Conservation (phyloP, 2,888 invertebrate genomes). For the Tanytarsus gracilentus region DNA sequence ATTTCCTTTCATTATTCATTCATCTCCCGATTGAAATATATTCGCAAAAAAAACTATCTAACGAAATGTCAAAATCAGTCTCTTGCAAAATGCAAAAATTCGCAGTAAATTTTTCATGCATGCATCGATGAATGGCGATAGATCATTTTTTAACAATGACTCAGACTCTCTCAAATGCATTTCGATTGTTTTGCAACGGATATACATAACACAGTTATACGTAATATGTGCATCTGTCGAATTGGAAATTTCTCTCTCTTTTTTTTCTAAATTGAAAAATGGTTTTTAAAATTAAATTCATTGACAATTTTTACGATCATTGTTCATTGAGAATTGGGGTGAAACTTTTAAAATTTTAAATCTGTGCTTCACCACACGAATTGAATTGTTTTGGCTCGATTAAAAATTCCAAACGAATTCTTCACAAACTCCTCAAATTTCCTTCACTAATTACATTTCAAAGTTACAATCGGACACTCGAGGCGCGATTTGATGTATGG, state of each 20-base stretch:
- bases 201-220: neutral
- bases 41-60: neutral
- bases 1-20: neutral
- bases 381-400: too few relatives aligned
- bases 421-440: too few relatives aligned
- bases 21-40: neutral
- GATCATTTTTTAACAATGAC: constrained; percentile 15
- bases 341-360: too few relatives aligned
- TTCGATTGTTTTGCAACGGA: constrained; percentile 7
- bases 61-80: constrained; percentile 6
- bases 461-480: too few relatives aligned
- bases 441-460: too few relatives aligned
- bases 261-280: too few relatives aligned
- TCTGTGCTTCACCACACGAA: too few relatives aligned
- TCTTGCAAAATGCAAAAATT: neutral
- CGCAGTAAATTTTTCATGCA: constrained; percentile 10
- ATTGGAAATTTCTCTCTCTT: neutral
- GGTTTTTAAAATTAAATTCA: too few relatives aligned
- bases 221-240: constrained; percentile 8
- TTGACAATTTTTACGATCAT: too few relatives aligned
- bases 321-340: too few relatives aligned
- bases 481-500: neutral
- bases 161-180: constrained; percentile 7
- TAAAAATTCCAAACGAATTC: too few relatives aligned
- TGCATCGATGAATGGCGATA: neutral